These are phyloP conservation scores for Luehdorfia chinensis DNA, from an alignment of 1,140 invertebrate species.

Conservation along the genomic window DNA sequence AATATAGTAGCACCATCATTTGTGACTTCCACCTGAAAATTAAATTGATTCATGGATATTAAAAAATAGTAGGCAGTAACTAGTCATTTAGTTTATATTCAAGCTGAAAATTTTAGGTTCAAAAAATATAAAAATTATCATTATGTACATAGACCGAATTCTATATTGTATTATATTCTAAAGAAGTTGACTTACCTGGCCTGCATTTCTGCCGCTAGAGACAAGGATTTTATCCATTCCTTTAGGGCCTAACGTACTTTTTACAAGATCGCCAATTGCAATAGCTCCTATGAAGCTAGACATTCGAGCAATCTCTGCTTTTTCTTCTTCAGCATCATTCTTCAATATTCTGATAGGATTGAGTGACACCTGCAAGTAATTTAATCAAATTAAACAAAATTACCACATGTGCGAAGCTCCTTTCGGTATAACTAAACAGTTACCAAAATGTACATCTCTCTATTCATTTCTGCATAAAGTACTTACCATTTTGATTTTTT, in stretches of 20 bases:
- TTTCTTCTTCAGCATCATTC: conserved; percentile 97
- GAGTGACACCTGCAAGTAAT: conserved; percentile 84
- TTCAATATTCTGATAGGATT: conserved; percentile 97
- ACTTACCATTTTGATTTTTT: conserved; percentile 38
- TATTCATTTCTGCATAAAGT: too few species aligned
- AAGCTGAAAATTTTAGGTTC: not conserved
- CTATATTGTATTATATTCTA: too few species aligned
- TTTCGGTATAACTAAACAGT: conserved; percentile 21
- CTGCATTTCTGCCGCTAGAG: conserved; percentile 87
- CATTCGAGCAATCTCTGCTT: conserved; percentile 95
- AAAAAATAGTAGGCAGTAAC: not conserved
- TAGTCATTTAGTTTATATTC: not conserved
- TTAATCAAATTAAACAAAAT: conserved; percentile 25
- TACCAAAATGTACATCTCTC: too few species aligned
- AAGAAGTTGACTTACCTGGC: too few species aligned
- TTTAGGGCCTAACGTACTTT: conserved; percentile 98
- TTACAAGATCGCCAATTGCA: conserved; percentile 98
- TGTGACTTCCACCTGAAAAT: conserved; percentile 92
- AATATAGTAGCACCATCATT: conserved; percentile 99
- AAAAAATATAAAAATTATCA: conserved; percentile 2
- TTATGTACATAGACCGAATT: not conserved
- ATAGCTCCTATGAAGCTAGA: conserved; percentile 99
- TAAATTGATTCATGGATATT: conserved; percentile 1
- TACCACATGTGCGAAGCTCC: conserved; percentile 49
- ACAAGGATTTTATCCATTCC: conserved; percentile 99